phyloP scores from a whole-genome alignment of 1,140 invertebrate genomes.

The Bombus superbus region DNA sequence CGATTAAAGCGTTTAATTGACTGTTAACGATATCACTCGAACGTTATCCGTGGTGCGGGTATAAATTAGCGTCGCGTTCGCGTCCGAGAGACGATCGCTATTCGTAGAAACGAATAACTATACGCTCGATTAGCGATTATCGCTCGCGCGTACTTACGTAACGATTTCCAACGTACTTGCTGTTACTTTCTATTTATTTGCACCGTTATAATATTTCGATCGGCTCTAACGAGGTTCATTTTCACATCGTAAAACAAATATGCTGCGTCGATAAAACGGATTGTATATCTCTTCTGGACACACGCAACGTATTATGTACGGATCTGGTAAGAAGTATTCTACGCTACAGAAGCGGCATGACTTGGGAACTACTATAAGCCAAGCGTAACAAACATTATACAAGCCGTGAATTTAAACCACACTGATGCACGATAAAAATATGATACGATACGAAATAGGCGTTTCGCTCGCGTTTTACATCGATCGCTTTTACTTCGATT shows the following conservation, averaged over 20 bases:
- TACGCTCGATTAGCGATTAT: not conserved
- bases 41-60: not conserved
- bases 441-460: too few relatives aligned
- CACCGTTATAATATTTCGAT: too few relatives aligned
- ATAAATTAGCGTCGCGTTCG: too few relatives aligned
- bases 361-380: not conserved
- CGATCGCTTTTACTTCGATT: not conserved
- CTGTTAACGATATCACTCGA: not conserved
- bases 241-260: not conserved
- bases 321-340: not conserved
- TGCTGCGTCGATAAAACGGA: too few relatives aligned
- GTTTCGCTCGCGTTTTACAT: not conserved
- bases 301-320: not conserved
- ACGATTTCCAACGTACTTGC: not conserved
- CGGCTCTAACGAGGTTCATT: not conserved
- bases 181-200: not conserved
- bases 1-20: not conserved
- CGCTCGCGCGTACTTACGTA: not conserved
- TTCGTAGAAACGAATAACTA: not conserved
- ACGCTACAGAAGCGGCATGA: constrained; percentile 42
- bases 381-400: too few relatives aligned
- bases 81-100: not conserved
- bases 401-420: not conserved
- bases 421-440: not conserved
- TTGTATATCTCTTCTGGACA: not conserved